phyloP scores from a whole-genome alignment of 2,888 invertebrate genomes.

The Microplitis deprimator region DNA sequence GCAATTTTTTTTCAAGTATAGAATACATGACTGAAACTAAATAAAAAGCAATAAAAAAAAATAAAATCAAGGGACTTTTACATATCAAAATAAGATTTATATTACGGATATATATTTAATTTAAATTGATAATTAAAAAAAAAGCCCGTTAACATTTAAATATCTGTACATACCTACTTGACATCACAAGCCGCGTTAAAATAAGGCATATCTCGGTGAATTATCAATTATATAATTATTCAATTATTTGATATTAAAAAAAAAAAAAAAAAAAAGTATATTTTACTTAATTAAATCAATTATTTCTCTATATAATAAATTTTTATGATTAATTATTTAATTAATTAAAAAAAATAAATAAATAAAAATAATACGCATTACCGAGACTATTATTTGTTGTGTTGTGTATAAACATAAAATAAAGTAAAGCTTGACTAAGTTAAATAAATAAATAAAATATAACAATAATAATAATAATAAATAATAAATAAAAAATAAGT shows the following conservation, averaged over 20 bases:
- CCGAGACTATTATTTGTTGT: conserved; percentile 16
- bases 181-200: conserved; percentile 72
- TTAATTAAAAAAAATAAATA: background rate
- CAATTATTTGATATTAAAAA: background rate
- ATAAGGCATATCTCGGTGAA: conserved; percentile 70
- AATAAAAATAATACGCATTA: background rate
- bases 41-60: no score
- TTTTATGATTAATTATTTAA: background rate
- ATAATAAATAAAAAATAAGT: conserved; percentile 22
- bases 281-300: background rate
- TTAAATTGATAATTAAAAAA: no score
- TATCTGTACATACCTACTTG: conserved; percentile 69
- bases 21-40: no score
- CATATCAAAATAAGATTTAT: no score
- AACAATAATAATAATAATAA: conserved; percentile 27
- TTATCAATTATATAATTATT: conserved; percentile 58
- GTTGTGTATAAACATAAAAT: conserved; percentile 19
- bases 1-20: no score
- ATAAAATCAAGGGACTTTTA: no score
- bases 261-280: background rate
- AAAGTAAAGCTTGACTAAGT: background rate
- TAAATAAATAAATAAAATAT: background rate
- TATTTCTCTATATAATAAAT: background rate
- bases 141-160: background rate
- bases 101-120: no score